Percentiles rank a stretch among this genome's conserved stretches.
Conservation (phyloP, 1,140 invertebrate species). For the Drosophila melanogaster region Release_6_plus_ISO1_MT NC_004354.4:9862001-9862500, state of each 20-base stretch:
- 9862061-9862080: slow-evolving; percentile 21
- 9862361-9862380: slow-evolving; percentile 74
- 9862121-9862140: background rate
- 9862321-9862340: background rate
- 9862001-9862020: too few species aligned
- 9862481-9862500: slow-evolving; percentile 10
- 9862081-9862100: background rate
- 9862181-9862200: slow-evolving; percentile 77
- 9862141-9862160: background rate
- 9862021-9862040: background rate
- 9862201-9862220: slow-evolving; percentile 79
- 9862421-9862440: slow-evolving; percentile 1
- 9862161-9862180: slow-evolving; percentile 10
- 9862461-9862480: slow-evolving; percentile 56
- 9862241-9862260: slow-evolving; percentile 36
- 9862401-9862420: slow-evolving; percentile 50
- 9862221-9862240: slow-evolving; percentile 69
- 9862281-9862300: slow-evolving; percentile 11
- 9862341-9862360: slow-evolving; percentile 30
- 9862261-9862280: slow-evolving; percentile 29
- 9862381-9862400: slow-evolving; percentile 71
- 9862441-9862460: slow-evolving; percentile 34
- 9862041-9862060: background rate
- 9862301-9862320: slow-evolving; percentile 16
- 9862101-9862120: background rate